Conservation (phyloP, 1,140 invertebrate species). For the Diuraphis noxia region DNA sequence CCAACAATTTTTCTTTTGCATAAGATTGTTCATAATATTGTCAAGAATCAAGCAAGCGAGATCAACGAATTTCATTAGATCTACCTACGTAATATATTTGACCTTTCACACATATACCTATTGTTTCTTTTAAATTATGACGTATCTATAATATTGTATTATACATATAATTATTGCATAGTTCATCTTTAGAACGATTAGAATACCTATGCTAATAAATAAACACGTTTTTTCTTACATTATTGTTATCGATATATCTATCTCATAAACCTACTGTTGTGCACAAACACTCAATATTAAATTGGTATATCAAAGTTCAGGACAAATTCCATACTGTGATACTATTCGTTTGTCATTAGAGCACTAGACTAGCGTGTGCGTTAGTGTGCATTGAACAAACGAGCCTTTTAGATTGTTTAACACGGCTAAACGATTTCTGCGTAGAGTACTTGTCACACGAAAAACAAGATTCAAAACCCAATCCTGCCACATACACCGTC, state of each 20-base stretch:
- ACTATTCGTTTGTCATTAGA: neutral
- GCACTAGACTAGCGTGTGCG: neutral
- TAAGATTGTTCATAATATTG: too few relatives aligned
- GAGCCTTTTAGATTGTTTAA: slow-evolving; percentile 12
- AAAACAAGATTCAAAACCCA: neutral
- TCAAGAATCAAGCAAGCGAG: too few relatives aligned
- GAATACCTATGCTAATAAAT: too few relatives aligned
- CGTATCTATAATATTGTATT: too few relatives aligned
- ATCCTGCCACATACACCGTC: neutral
- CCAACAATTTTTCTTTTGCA: too few relatives aligned
- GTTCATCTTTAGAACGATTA: too few relatives aligned
- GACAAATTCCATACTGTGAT: neutral
- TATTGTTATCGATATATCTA: neutral
- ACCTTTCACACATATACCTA: too few relatives aligned
- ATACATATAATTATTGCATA: too few relatives aligned
- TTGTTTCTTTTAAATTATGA: too few relatives aligned
- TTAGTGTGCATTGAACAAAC: neutral
- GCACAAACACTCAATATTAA: neutral
- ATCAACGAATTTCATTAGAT: too few relatives aligned
- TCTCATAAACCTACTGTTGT: neutral
- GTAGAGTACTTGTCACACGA: neutral
- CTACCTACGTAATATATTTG: too few relatives aligned
- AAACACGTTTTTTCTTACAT: neutral
- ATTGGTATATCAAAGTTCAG: neutral
- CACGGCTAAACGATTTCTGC: slow-evolving; percentile 18